These are phyloP conservation scores for Tetragonula carbonaria DNA, from an alignment of 2,888 invertebrate genomes.

Conservation along the genomic window DNA sequence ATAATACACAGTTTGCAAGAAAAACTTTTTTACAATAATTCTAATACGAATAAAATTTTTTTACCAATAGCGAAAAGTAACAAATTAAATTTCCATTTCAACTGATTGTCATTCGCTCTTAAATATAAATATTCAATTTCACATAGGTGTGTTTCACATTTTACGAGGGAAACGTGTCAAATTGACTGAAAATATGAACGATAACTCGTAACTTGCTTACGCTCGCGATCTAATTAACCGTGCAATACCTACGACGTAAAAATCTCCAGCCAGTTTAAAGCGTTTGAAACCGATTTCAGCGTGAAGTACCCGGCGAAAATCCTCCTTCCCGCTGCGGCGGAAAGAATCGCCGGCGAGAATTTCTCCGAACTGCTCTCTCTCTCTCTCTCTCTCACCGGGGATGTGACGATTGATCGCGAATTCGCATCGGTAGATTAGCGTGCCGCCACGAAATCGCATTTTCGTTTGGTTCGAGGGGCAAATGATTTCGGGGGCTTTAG, in stretches of 20 bases:
- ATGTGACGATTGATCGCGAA: conserved; percentile 57
- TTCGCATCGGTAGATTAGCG: conserved; percentile 58
- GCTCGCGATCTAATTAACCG: background rate
- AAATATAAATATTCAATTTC: too few species aligned
- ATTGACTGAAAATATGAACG: too few species aligned
- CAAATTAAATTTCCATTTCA: too few species aligned
- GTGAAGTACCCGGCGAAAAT: background rate
- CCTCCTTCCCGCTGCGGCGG: background rate
- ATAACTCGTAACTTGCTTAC: background rate
- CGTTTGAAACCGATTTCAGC: background rate
- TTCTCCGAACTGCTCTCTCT: background rate
- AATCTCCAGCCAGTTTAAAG: background rate
- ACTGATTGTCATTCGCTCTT: too few species aligned
- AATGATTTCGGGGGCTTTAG: conserved; percentile 64
- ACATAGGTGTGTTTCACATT: too few species aligned
- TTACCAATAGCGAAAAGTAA: too few species aligned
- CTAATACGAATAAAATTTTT: too few species aligned
- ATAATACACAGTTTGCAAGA: too few species aligned
- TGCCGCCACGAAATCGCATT: conserved; percentile 62
- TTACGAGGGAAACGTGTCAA: too few species aligned
- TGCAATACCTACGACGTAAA: background rate
- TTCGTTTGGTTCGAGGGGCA: conserved; percentile 66
- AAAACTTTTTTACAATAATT: too few species aligned
- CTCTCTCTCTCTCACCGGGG: background rate
- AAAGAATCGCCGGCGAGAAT: background rate